Evolutionary conservation across 2,888 invertebrate genomes (phyloP), one percentile per base, ranked within the genome.

Genomic region (Acleris sparsana): DNA sequence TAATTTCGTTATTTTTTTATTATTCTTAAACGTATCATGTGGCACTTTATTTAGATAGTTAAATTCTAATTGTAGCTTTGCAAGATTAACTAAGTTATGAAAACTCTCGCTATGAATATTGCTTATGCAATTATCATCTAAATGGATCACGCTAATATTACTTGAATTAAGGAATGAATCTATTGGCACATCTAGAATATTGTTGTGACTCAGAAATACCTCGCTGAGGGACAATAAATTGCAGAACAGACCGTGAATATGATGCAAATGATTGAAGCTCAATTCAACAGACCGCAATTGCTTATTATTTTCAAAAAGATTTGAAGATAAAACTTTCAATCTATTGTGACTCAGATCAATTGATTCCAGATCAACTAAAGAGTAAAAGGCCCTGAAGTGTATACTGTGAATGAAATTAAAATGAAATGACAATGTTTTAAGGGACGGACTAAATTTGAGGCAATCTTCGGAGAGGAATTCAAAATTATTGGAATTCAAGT

Each of bases 311-410:
- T 95, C 94, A 86, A 98, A 97, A 17, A 96, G 95, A 72, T 94
- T 94, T 51, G 95, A 93, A 78, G 97, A 96, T 63, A 98, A 89
- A 71, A 95, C 94, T 63, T 97, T 96, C 61, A 97, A 96, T 82
- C 96, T 96, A 86, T 98, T 98, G 84, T 97, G 96, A 76, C 97
- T 97, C 80, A 98, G 94, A 85, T 97, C 97, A 75, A 98, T 89
- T 3, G 96, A 96, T 85, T 97, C 97, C 43, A 98, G 92, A 79
- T 96, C 94, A 55, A 91, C 93, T 59, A 98, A 90, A 9, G 96
- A 95, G 72, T 94, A 91, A 84, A 98, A 98, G 5, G 96, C 96
- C 73, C 95, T 95, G 75, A 95, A 95, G 80, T 97, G 96, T 63
- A 98, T 94, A 69, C 93, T 93, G 78, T 96, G 96, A 59, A 98